Evolutionary conservation across 2,888 invertebrate genomes (phyloP), one percentile per base, ranked within the genome.

Genomic region (Caenorhabditis afra): DNA sequence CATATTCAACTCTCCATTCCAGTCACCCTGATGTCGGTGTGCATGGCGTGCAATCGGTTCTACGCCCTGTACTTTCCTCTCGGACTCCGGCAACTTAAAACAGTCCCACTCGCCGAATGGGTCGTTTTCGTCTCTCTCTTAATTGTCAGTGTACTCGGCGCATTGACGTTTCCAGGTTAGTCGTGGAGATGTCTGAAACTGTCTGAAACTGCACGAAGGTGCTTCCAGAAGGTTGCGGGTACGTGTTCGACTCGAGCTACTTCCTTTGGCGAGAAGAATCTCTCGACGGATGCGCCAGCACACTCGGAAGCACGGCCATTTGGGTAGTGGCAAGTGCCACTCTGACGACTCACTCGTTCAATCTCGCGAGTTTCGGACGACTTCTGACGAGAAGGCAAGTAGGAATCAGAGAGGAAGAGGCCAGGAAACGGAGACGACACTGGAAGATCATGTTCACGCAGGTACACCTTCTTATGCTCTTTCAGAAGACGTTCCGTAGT

Each of bases 31-130:
- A 18, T 52, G 14, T 29, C 20, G 20, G 49, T 49, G 3, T 52
- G 52, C 52, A 23, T 52, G 14, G 11, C 52, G 14, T 52, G 49
- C 49, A 49, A 49, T 22, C 18, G 49, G 3, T 49, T 20, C 22
- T 49, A 49, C 49, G 20, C 10, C n/a, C 22, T 49, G 3, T 49
- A 49, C 49, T 49, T 49, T 14, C 52, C 52, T 23, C 29, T 52
- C 18, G 52, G 52, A 3, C 3, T 52, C 52, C 8, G 29, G 29
- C 29, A 29, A 29, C 29, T 29, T 3, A 29, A 29, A 7, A 29
- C 29, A 7, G 29, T 29, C 4, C 29, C 29, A 5, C 29, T 29
- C 29, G 29, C 29, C 29, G 4, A 29, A 29, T 29, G 29, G 29
- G 29, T 29, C 7, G 29, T 29, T 29, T 3, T 29, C 29, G 7